Conservation (phyloP, 1,140 invertebrate genomes). For the Lepidostoma basale region DNA sequence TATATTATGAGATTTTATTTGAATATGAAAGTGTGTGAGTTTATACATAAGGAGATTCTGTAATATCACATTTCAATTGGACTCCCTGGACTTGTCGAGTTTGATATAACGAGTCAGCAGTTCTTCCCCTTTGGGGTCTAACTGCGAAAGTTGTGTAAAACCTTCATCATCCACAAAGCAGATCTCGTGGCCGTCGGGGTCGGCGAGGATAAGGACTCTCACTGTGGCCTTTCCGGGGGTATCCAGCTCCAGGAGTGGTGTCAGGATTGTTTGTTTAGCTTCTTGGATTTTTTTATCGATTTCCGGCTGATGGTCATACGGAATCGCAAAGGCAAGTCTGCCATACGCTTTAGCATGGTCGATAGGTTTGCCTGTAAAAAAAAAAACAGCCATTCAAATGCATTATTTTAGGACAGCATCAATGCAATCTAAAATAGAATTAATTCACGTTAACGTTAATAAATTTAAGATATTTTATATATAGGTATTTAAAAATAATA, state of each 20-base stretch:
- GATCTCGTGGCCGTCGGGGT: constrained; percentile 97
- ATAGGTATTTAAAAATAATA: too few relatives aligned
- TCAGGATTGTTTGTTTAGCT: constrained; percentile 79
- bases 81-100: constrained; percentile 66
- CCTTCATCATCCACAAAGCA: constrained; percentile 98
- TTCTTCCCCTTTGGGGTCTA: constrained; percentile 82
- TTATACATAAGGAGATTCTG: constrained; percentile 15
- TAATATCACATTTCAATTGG: constrained; percentile 24
- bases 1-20: too few relatives aligned
- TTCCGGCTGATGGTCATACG: constrained; percentile 71
- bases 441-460: too few relatives aligned
- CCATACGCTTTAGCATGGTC: constrained; percentile 93
- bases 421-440: too few relatives aligned
- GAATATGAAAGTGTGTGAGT: too few relatives aligned
- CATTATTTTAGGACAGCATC: too few relatives aligned
- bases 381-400: too few relatives aligned
- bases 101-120: constrained; percentile 82
- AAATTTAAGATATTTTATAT: too few relatives aligned
- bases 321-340: constrained; percentile 91
- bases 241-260: constrained; percentile 85
- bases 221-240: constrained; percentile 97
- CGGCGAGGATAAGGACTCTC: constrained; percentile 92
- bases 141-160: constrained; percentile 85
- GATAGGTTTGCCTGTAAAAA: constrained; percentile 65
- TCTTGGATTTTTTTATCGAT: constrained; percentile 79